Evolutionary conservation across 2,797 vertebrate species (phyloP).

Genomic region (Pempheris klunzingeri): DNA sequence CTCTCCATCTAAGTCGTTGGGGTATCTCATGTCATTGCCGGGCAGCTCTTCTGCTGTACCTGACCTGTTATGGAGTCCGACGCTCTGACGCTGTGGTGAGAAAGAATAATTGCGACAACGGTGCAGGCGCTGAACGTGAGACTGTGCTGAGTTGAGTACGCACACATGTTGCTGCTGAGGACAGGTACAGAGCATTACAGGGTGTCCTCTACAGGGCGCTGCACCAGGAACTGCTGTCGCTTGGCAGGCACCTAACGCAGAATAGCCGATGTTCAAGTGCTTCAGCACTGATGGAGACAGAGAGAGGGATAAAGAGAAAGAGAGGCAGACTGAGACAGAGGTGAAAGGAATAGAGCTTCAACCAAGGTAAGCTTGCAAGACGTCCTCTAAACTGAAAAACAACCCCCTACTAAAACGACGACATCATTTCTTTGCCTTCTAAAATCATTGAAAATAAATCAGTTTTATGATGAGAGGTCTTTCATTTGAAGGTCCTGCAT

Average conservation of each 20-base stretch:
- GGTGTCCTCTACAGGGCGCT: not conserved
- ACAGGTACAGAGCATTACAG: not conserved
- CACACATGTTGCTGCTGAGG: not conserved
- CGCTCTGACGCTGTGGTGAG: not conserved
- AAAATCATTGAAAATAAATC: not conserved
- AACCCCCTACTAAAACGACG: not conserved
- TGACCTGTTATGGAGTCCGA: not conserved
- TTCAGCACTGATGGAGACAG: not conserved
- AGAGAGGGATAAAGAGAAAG: constrained; percentile 4
- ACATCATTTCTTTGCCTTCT: not conserved
- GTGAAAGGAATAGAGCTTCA: not conserved
- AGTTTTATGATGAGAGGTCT: not conserved
- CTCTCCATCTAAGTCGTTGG: not conserved
- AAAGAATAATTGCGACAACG: not conserved
- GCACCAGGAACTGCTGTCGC: constrained; percentile 2
- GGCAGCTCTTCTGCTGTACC: not conserved
- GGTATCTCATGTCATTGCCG: not conserved
- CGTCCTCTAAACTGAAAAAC: not conserved
- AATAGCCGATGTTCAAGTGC: not conserved
- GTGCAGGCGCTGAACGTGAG: not conserved
- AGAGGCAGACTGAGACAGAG: not conserved
- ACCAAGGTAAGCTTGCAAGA: constrained; percentile 4
- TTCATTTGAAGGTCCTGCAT: not conserved
- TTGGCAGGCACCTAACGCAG: not conserved
- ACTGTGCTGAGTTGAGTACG: not conserved